Evolutionary conservation across 2,113 vertebrate genomes (phyloP), one percentile per base, ranked within the genome.

Genomic region (Syrmaticus mikado): DNA sequence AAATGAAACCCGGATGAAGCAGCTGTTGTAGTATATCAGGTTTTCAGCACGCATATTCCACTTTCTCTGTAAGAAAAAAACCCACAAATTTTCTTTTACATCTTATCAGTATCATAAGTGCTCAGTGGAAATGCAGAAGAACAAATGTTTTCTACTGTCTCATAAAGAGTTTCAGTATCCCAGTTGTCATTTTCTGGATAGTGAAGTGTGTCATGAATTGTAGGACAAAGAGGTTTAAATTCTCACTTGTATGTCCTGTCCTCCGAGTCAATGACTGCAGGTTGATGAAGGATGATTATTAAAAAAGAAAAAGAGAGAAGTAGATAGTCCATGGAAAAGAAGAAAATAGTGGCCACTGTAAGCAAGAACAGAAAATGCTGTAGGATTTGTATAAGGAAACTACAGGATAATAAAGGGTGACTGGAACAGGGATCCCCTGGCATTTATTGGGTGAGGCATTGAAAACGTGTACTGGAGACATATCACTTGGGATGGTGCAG

Each of bases 1-100:
- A 75, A 97, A 94, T 95, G 73, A 96, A 95, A 96, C 17, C 32
- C 53, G 85, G 14, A 34, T 36, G 48, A 72, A 87, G 60, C 46
- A 93, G 82, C 71, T 95, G 75, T n/a, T 87, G 52, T 36, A 78
- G 4, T 3, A 32, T 7, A 70, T 19, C 41, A 67, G 58, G 41
- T 13, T 93, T 92, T 82, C 81, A 73, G n/a, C 36, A 38, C 19
- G 19, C 34, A 21, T 1, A n/a, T 20, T 50, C 82, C 52, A 20
- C 24, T 74, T 80, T 64, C 30, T 13, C 19, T 66, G 3, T 22
- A 77, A 76, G 24, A 70, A 77, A 66, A 72, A 64, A 78, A 13
- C 10, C 2, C 15, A 11, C 6, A 20, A 32, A 0, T 4, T 71
- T 75, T 72, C 5, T 7, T 55, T 79, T 79, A 15, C 7, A 8